Conservation (phyloP, 1,140 invertebrate genomes). For the Drosophila tropicalis region DNA sequence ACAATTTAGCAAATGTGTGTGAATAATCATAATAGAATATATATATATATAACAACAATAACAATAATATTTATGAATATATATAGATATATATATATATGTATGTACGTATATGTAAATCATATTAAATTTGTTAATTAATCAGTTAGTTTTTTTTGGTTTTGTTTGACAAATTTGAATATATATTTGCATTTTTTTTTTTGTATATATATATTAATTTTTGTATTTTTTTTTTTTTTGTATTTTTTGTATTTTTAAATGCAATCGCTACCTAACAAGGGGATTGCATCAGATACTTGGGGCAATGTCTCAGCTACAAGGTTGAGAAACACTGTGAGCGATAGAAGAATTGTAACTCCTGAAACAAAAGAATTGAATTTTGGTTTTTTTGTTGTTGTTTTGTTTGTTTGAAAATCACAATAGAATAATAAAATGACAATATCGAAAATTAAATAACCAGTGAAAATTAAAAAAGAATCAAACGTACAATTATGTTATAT, state of each 20-base stretch:
- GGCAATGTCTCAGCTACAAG: conserved; percentile 97
- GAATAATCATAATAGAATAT: conserved; percentile 78
- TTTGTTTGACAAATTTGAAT: conserved; percentile 78
- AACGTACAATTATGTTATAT: conserved; percentile 70
- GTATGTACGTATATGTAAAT: conserved; percentile 80
- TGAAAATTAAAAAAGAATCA: conserved; percentile 62
- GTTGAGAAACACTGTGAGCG: conserved; percentile 99
- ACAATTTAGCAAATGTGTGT: conserved; percentile 81
- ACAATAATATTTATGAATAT: conserved; percentile 82
- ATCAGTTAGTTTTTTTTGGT: conserved; percentile 54
- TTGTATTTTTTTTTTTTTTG: conserved; percentile 51
- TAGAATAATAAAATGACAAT: conserved; percentile 72
- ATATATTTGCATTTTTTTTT: conserved; percentile 75
- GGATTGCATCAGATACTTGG: conserved; percentile 97
- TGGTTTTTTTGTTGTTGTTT: conserved; percentile 8
- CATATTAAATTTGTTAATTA: conserved; percentile 81
- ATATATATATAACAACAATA: conserved; percentile 81
- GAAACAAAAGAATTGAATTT: conserved; percentile 88
- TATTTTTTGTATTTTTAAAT: conserved; percentile 81
- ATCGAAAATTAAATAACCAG: conserved; percentile 53
- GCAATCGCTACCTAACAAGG: conserved; percentile 93
- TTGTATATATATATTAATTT: conserved; percentile 39
- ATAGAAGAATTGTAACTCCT: conserved; percentile 99
- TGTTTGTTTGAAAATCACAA: conserved; percentile 78
- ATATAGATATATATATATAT: conserved; percentile 75